Percentiles rank a stretch among this genome's conserved stretches.
Evolutionary conservation across 2,113 vertebrate species (phyloP).

Genomic region (Corythaeola cristata): DNA sequence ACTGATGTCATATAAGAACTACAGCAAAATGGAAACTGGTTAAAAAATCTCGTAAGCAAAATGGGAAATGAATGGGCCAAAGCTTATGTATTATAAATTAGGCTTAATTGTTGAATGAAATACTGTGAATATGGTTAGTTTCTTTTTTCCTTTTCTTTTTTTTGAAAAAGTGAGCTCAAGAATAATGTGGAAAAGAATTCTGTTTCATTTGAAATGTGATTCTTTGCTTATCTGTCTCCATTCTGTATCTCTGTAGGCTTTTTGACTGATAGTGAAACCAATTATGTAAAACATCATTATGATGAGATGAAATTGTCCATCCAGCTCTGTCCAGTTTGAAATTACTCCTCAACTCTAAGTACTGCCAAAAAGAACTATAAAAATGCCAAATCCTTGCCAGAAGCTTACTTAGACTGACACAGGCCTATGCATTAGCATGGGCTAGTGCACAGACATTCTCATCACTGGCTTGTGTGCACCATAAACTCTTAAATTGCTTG

Average conservation of each 20-base stretch:
- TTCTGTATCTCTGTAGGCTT: background rate
- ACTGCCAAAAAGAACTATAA: background rate
- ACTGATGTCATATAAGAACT: background rate
- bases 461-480: background rate
- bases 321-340: background rate
- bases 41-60: background rate
- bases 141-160: background rate
- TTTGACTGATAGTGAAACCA: background rate
- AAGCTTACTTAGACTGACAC: background rate
- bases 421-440: background rate
- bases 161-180: background rate
- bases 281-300: background rate
- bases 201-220: background rate
- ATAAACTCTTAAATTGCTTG: background rate
- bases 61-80: background rate
- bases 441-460: background rate
- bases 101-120: background rate
- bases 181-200: background rate
- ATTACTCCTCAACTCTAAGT: background rate
- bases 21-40: background rate
- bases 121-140: background rate
- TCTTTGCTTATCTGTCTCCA: background rate
- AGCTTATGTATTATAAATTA: background rate
- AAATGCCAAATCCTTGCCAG: background rate
- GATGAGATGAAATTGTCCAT: background rate